Conservation (phyloP, 2,888 invertebrate genomes). For the Pemphredon lugubris region DNA sequence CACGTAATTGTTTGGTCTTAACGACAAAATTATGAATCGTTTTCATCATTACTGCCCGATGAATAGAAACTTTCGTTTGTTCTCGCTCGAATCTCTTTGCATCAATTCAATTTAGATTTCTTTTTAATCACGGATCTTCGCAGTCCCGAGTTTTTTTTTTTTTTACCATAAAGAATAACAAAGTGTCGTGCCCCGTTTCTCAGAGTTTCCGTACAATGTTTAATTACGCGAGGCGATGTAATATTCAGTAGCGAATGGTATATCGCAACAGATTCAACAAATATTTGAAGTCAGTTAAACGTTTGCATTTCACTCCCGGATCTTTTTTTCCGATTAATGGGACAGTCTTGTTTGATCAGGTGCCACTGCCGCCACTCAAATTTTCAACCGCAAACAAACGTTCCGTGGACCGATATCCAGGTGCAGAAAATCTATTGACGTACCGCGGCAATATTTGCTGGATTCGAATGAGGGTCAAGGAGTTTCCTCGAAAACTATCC, state of each 20-base stretch:
- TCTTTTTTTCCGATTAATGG: constrained; percentile 41
- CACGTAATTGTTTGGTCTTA: no score
- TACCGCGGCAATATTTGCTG: constrained; percentile 20
- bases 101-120: no score
- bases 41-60: background rate
- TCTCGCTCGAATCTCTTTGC: background rate
- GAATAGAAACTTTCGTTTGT: constrained; percentile 12
- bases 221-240: constrained; percentile 34
- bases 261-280: constrained; percentile 48
- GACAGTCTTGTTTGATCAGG: constrained; percentile 46
- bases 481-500: background rate
- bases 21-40: no score
- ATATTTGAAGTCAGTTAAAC: constrained; percentile 39
- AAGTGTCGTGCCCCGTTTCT: constrained; percentile 21
- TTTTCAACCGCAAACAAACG: constrained; percentile 40
- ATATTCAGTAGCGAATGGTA: constrained; percentile 22
- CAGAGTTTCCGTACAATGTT: constrained; percentile 24
- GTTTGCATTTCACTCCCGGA: constrained; percentile 23
- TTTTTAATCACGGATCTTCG: no score
- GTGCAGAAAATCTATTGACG: constrained; percentile 34
- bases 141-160: no score
- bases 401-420: constrained; percentile 5
- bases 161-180: constrained; percentile 1
- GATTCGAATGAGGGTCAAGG: constrained; percentile 8
- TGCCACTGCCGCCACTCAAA: constrained; percentile 30